Evolutionary conservation across 1,140 invertebrate species (phyloP).

Genomic region (Zaprionus capensis): DNA sequence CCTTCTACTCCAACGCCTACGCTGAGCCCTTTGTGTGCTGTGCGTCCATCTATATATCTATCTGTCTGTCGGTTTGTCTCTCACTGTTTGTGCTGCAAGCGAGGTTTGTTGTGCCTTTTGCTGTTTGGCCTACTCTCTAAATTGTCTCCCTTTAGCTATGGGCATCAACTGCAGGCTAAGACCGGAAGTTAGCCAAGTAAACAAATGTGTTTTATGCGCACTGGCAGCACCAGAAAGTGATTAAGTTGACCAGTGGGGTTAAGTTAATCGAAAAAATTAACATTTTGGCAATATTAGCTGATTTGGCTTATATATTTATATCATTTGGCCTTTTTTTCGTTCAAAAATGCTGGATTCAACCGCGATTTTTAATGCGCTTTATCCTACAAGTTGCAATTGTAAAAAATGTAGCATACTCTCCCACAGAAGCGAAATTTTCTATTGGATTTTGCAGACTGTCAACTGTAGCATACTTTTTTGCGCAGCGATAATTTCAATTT

Average conservation of each 20-base stretch:
- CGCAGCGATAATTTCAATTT: neutral
- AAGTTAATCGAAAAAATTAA: too few relatives aligned
- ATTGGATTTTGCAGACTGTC: neutral
- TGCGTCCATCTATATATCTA: constrained; percentile 20
- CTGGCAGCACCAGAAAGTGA: neutral
- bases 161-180: constrained; percentile 53
- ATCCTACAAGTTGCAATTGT: neutral
- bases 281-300: too few relatives aligned
- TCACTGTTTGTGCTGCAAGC: constrained; percentile 39
- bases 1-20: constrained; percentile 40
- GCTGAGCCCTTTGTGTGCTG: neutral
- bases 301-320: too few relatives aligned
- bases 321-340: too few relatives aligned
- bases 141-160: neutral
- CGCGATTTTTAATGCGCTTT: neutral
- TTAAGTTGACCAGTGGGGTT: neutral
- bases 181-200: constrained; percentile 29
- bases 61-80: constrained; percentile 39
- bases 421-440: neutral
- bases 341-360: neutral
- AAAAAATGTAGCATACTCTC: neutral
- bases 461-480: neutral
- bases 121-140: constrained; percentile 62
- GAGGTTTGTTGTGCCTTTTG: constrained; percentile 49
- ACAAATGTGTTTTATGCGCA: neutral